These are phyloP conservation scores for Tyria jacobaeae DNA, from an alignment of 2,888 invertebrate species.

Conservation along the genomic window DNA sequence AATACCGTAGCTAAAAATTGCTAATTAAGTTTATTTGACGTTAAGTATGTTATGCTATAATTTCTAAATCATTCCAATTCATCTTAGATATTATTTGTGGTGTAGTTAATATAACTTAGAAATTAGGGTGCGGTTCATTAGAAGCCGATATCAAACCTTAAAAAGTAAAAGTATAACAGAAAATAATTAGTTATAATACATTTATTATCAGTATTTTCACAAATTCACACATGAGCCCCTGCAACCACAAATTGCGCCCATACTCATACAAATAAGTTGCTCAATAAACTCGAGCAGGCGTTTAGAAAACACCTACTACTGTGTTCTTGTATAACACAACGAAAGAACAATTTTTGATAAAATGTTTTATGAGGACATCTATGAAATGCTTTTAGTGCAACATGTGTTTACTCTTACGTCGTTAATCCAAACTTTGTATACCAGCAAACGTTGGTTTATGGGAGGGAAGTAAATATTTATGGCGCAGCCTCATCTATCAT, in stretches of 20 bases:
- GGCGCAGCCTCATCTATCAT: slow-evolving; percentile 59
- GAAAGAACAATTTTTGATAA: slow-evolving; percentile 58
- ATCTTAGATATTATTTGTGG: too few species aligned
- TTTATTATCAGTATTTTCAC: slow-evolving; percentile 7
- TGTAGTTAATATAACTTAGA: too few species aligned
- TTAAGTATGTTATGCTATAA: too few species aligned
- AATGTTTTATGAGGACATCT: slow-evolving; percentile 59
- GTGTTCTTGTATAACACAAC: slow-evolving; percentile 45
- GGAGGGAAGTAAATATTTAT: slow-evolving; percentile 68
- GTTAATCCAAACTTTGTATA: slow-evolving; percentile 74
- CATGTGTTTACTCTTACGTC: slow-evolving; percentile 73
- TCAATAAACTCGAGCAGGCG: slow-evolving; percentile 64
- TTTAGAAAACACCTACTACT: slow-evolving; percentile 47
- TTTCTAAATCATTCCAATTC: too few species aligned
- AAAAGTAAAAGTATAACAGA: too few species aligned
- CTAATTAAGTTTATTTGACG: too few species aligned
- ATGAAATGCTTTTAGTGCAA: slow-evolving; percentile 75
- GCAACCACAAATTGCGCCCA: slow-evolving; percentile 39
- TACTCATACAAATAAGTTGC: slow-evolving; percentile 58
- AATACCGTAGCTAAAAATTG: too few species aligned
- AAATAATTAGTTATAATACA: not conserved
- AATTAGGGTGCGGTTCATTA: too few species aligned
- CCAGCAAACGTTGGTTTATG: slow-evolving; percentile 64
- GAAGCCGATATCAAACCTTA: too few species aligned
- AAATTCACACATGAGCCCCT: slow-evolving; percentile 32